phyloP scores from a whole-genome alignment of 2,113 vertebrate genomes.

The Chaetorhynchus papuensis region DNA sequence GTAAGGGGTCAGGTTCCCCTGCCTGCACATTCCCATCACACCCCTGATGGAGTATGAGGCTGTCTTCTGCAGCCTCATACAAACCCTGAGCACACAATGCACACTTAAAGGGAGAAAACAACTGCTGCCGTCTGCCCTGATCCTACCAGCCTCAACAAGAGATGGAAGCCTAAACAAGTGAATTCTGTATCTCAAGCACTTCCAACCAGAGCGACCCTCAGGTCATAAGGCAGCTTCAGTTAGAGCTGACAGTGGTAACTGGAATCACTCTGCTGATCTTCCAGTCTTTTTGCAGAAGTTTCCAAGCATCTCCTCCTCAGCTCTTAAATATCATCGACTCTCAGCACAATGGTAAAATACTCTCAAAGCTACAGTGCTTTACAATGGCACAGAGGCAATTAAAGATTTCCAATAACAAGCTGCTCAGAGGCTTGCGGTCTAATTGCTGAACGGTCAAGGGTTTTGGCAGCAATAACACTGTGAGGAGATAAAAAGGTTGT shows the following conservation, averaged over 20 bases:
- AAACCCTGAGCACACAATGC: background rate
- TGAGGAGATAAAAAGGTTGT: background rate
- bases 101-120: background rate
- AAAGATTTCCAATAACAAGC: background rate
- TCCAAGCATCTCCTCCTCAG: background rate
- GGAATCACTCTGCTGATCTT: background rate
- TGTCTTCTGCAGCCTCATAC: background rate
- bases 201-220: background rate
- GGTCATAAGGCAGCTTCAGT: background rate
- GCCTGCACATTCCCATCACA: background rate
- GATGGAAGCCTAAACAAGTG: background rate
- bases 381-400: background rate
- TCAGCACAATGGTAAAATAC: background rate
- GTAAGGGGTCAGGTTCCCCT: conserved; percentile 1
- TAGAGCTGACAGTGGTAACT: rapidly evolving
- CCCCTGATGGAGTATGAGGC: background rate
- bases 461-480: background rate
- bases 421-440: background rate
- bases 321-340: background rate
- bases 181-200: background rate
- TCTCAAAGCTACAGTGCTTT: background rate
- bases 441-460: background rate
- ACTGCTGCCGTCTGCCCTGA: background rate
- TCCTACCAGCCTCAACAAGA: background rate
- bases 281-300: background rate